Evolutionary conservation across 2,797 vertebrate genomes (phyloP).

Genomic region (Enteromius treurensis): DNA sequence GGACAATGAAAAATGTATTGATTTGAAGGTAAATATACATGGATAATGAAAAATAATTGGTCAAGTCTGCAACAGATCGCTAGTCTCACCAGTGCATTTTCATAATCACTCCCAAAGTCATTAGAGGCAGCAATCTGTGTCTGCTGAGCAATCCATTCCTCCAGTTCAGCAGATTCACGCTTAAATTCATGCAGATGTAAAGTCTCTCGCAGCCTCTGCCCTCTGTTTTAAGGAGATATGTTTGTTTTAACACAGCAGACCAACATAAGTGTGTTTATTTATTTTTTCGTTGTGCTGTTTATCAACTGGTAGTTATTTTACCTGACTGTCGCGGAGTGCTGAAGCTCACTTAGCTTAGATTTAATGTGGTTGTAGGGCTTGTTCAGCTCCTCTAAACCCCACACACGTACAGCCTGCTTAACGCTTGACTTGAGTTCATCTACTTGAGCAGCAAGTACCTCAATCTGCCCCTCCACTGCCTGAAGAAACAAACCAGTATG

Average conservation of each 20-base stretch:
- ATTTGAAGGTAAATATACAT: not conserved
- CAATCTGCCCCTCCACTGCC: conserved; percentile 82
- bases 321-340: conserved; percentile 77
- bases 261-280: not conserved
- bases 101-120: conserved; percentile 81
- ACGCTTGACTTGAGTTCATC: conserved; percentile 72
- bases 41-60: not conserved
- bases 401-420: conserved; percentile 66
- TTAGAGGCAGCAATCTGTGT: conserved; percentile 75
- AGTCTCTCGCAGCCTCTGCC: conserved; percentile 78
- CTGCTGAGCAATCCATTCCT: conserved; percentile 82
- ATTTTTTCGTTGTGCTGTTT: not conserved
- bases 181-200: conserved; percentile 84
- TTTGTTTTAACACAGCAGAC: not conserved
- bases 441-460: conserved; percentile 75
- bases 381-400: conserved; percentile 72
- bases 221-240: conserved; percentile 58
- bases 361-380: conserved; percentile 71
- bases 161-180: conserved; percentile 81
- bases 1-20: not conserved
- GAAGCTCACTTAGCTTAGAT: conserved; percentile 75
- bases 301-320: conserved; percentile 57
- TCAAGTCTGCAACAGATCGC: not conserved
- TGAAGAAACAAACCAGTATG: conserved; percentile 58
- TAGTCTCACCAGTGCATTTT: conserved; percentile 80